These are phyloP conservation scores for Leistus spinibarbis DNA, from an alignment of 2,888 invertebrate genomes.

Conservation along the genomic window DNA sequence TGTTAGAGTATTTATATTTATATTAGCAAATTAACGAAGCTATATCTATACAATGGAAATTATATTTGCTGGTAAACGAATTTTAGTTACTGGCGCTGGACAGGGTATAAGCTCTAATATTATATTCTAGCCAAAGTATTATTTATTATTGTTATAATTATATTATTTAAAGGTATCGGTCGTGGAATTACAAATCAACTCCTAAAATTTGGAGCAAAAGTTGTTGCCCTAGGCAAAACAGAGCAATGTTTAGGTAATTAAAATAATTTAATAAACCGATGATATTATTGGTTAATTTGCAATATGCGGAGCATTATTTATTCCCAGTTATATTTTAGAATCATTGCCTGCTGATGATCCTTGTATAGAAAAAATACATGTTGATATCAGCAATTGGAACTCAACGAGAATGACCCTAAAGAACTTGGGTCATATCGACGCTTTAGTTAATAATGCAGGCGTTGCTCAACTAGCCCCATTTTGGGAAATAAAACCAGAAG, in stretches of 20 bases:
- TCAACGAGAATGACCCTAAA: conserved; percentile 66
- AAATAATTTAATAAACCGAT: too few species aligned
- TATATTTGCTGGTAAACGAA: conserved; percentile 74
- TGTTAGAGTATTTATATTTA: too few species aligned
- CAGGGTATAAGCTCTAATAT: conserved; percentile 77
- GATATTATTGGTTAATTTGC: too few species aligned
- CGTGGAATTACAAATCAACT: conserved; percentile 73
- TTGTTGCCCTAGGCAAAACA: conserved; percentile 78
- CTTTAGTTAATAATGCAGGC: conserved; percentile 91
- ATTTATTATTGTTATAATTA: too few species aligned
- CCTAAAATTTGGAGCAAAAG: conserved; percentile 72
- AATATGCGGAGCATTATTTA: too few species aligned
- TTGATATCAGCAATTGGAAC: conserved; percentile 80
- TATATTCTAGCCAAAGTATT: too few species aligned
- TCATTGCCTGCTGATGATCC: conserved; percentile 66
- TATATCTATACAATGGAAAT: conserved; percentile 63
- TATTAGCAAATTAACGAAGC: not conserved
- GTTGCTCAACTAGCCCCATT: conserved; percentile 74
- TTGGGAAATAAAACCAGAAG: conserved; percentile 68
- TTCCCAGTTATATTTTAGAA: too few species aligned
- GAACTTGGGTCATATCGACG: conserved; percentile 72
- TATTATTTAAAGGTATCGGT: conserved; percentile 59
- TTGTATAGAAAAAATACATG: conserved; percentile 68
- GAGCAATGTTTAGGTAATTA: conserved; percentile 64
- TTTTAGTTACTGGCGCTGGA: conserved; percentile 88